Percentiles rank a stretch among this genome's conserved stretches.
phyloP scores from a whole-genome alignment of 2,888 invertebrate species.

The Apomyelois bistriatella region DNA sequence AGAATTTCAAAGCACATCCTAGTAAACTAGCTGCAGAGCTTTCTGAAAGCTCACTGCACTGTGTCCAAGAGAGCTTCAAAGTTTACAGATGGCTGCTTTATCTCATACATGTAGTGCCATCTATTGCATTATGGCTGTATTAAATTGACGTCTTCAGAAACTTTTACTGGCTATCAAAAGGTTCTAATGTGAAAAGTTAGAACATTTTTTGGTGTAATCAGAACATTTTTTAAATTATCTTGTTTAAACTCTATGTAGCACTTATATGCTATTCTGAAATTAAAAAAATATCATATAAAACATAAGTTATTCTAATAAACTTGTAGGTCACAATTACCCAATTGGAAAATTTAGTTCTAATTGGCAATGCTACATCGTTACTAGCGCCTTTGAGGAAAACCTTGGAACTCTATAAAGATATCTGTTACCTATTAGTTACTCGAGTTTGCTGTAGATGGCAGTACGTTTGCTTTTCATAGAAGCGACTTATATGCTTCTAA shows the following conservation, averaged over 20 bases:
- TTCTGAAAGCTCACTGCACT: slow-evolving; percentile 32
- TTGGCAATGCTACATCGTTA: neutral
- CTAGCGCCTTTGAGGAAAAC: slow-evolving; percentile 6
- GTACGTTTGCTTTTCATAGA: neutral
- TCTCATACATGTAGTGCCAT: slow-evolving; percentile 39
- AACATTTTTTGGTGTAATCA: no score
- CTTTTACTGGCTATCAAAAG: neutral
- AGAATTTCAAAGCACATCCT: slow-evolving; percentile 1
- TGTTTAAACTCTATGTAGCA: no score
- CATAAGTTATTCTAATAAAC: no score
- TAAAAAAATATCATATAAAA: no score
- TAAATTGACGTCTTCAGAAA: slow-evolving; percentile 17
- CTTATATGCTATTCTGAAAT: no score
- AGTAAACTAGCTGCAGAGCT: slow-evolving; percentile 25
- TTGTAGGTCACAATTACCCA: no score
- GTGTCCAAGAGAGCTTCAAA: slow-evolving; percentile 19
- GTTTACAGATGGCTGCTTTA: slow-evolving; percentile 35
- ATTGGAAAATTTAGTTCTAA: no score
- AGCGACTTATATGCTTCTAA: neutral
- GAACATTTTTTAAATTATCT: no score
- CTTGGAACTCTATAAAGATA: neutral
- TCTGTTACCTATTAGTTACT: neutral
- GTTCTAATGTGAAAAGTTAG: neutral
- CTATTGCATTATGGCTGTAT: slow-evolving; percentile 44
- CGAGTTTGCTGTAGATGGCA: neutral